phyloP scores from a whole-genome alignment of 2,888 invertebrate genomes.

The Xanthostigma xanthostigma region DNA sequence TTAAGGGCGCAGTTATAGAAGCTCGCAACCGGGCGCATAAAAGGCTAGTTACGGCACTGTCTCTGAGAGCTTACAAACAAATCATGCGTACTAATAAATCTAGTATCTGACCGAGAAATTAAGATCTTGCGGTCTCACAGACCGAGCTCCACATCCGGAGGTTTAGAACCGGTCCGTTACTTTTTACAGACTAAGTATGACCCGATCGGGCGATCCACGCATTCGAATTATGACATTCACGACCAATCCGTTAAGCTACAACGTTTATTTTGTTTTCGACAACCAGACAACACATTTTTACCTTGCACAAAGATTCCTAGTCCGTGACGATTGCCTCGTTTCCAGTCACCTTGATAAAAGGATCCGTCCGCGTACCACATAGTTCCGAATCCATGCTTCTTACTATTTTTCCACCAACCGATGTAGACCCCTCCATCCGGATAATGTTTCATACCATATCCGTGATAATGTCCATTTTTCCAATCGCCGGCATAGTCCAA shows the following conservation, averaged over 20 bases:
- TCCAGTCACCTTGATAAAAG: constrained; percentile 47
- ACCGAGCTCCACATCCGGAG: too few relatives aligned
- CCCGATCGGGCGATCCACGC: too few relatives aligned
- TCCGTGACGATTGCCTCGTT: constrained; percentile 30
- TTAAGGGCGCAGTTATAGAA: too few relatives aligned
- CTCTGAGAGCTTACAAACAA: too few relatives aligned
- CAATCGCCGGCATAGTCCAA: constrained; percentile 44
- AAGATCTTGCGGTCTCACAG: too few relatives aligned
- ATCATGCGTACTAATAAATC: too few relatives aligned
- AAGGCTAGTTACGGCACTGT: too few relatives aligned
- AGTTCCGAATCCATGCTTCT: constrained; percentile 41
- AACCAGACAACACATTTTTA: constrained; percentile 16
- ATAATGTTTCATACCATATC: constrained; percentile 39
- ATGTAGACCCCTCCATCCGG: constrained; percentile 42
- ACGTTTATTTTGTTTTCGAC: background rate
- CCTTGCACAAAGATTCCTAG: constrained; percentile 38
- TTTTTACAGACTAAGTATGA: too few relatives aligned
- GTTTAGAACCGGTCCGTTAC: too few relatives aligned
- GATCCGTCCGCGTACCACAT: constrained; percentile 44
- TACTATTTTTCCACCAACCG: constrained; percentile 36
- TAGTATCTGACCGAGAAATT: too few relatives aligned
- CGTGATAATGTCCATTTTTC: constrained; percentile 39
- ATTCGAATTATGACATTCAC: too few relatives aligned
- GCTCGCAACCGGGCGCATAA: too few relatives aligned
- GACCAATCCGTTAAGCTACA: background rate